Conservation (phyloP, 2,797 vertebrate species). For the Hemibagrus guttatus region DNA sequence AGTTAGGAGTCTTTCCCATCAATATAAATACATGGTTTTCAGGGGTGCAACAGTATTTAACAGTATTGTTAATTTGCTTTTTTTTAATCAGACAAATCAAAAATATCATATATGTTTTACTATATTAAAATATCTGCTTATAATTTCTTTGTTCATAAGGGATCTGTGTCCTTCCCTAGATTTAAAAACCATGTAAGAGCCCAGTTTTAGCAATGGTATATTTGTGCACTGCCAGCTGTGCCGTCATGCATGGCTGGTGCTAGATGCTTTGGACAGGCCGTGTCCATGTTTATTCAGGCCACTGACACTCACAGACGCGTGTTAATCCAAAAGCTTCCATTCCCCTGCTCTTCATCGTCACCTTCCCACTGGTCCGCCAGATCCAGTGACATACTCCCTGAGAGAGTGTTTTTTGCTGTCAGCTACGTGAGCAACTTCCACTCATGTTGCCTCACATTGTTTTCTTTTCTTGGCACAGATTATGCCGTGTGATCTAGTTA, state of each 20-base stretch:
- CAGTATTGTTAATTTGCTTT: neutral
- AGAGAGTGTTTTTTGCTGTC: conserved; percentile 13
- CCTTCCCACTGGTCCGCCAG: conserved; percentile 25
- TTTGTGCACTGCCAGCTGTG: conserved; percentile 25
- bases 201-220: neutral
- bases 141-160: neutral
- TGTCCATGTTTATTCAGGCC: conserved; percentile 46
- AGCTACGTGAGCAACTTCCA: neutral
- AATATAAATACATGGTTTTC: neutral
- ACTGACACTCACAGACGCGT: conserved; percentile 38
- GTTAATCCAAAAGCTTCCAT: conserved; percentile 26
- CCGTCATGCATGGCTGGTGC: conserved; percentile 43
- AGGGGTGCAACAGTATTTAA: neutral
- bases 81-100: neutral
- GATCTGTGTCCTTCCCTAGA: neutral
- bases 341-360: conserved; percentile 17
- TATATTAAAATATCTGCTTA: neutral
- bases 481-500: conserved; percentile 3
- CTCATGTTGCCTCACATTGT: neutral
- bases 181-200: neutral
- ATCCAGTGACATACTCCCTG: conserved; percentile 12
- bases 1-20: neutral
- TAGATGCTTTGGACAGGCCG: conserved; percentile 10
- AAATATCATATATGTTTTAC: neutral
- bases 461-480: neutral